Conservation (phyloP, 2,888 invertebrate species). For the Pogonocherus hispidulus region DNA sequence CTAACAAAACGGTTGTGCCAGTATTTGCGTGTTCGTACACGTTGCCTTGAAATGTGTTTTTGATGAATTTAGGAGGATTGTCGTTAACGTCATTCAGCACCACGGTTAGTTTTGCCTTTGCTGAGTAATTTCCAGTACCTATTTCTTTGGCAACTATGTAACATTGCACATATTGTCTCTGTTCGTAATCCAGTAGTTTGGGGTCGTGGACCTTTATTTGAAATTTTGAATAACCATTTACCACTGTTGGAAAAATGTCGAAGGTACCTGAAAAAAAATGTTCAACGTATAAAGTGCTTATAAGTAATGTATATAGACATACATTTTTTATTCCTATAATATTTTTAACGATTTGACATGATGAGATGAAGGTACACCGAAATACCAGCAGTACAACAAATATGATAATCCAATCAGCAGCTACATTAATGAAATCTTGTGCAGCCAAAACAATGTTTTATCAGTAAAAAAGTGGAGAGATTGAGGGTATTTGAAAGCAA, state of each 20-base stretch:
- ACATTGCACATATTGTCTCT: constrained; percentile 78
- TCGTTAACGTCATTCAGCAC: constrained; percentile 90
- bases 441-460: too few relatives aligned
- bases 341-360: too few relatives aligned
- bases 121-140: constrained; percentile 81
- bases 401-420: too few relatives aligned
- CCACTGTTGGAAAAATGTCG: constrained; percentile 87
- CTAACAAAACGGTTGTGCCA: constrained; percentile 67
- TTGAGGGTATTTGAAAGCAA: too few relatives aligned
- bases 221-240: constrained; percentile 80
- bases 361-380: too few relatives aligned
- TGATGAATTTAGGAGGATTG: constrained; percentile 85
- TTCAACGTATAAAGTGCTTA: too few relatives aligned
- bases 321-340: too few relatives aligned
- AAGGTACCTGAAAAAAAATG: constrained; percentile 73
- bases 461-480: too few relatives aligned
- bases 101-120: constrained; percentile 82
- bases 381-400: too few relatives aligned
- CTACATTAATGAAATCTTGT: too few relatives aligned
- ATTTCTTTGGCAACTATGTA: constrained; percentile 87
- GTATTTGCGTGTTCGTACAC: constrained; percentile 86
- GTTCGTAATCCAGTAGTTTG: constrained; percentile 87
- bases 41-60: constrained; percentile 80
- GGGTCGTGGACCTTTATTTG: constrained; percentile 88
- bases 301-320: too few relatives aligned